phyloP scores from a whole-genome alignment of 2,888 invertebrate species.

The Gisinianus flammeolus region DNA sequence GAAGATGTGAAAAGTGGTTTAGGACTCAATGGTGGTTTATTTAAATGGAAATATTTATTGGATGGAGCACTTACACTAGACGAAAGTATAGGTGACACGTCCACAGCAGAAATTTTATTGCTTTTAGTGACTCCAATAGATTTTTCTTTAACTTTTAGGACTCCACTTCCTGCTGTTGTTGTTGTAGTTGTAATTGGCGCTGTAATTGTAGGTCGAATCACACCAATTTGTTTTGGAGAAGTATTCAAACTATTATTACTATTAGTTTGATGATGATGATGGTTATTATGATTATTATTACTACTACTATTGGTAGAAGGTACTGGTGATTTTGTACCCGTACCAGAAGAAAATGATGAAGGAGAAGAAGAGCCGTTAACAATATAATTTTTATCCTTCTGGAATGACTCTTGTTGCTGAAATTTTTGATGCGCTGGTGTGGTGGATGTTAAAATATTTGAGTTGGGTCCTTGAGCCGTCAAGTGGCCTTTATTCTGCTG shows the following conservation, averaged over 20 bases:
- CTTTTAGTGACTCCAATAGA: neutral
- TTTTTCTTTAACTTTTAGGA: constrained; percentile 1
- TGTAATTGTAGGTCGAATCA: constrained; percentile 63
- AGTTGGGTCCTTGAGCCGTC: constrained; percentile 33
- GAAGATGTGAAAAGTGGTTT: constrained; percentile 56
- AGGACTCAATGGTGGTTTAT: constrained; percentile 56
- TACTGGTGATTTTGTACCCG: neutral
- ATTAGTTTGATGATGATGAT: too few relatives aligned
- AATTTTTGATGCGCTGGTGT: neutral
- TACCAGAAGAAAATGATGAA: neutral
- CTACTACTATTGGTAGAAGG: constrained; percentile 27
- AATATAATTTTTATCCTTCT: constrained; percentile 17
- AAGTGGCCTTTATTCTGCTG: constrained; percentile 39
- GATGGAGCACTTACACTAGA: neutral
- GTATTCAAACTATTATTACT: constrained; percentile 5
- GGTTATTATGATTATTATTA: too few relatives aligned
- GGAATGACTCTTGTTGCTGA: constrained; percentile 4
- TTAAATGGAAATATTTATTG: constrained; percentile 3
- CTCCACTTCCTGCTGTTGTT: neutral
- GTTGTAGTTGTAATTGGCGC: neutral
- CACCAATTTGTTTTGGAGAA: constrained; percentile 64
- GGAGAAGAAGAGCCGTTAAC: constrained; percentile 13
- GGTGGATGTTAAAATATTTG: constrained; percentile 20
- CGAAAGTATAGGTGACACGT: constrained; percentile 35
- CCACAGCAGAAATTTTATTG: constrained; percentile 11